These are phyloP conservation scores for Chiloscyllium punctatum DNA, from an alignment of 2,797 vertebrate species.

Conservation along the genomic window DNA sequence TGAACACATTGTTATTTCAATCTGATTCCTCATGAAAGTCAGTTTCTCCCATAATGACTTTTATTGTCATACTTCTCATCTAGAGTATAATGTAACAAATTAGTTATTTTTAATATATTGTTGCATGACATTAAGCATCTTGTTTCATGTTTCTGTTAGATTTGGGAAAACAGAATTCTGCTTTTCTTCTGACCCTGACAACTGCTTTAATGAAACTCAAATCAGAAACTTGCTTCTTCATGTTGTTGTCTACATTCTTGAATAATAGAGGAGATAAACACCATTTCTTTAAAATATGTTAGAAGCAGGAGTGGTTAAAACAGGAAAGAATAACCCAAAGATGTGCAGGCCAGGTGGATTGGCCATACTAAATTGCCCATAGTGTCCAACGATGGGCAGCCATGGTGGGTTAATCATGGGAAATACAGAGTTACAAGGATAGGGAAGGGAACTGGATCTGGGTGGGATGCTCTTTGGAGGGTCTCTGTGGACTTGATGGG, in stretches of 20 bases:
- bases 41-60: not conserved
- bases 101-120: not conserved
- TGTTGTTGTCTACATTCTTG: not conserved
- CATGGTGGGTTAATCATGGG: too few species aligned
- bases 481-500: too few species aligned
- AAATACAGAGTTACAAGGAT: too few species aligned
- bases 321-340: not conserved
- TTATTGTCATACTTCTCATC: not conserved
- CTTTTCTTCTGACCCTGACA: not conserved
- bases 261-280: not conserved
- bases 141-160: not conserved
- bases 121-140: not conserved
- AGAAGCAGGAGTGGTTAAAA: not conserved
- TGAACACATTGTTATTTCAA: not conserved
- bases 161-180: not conserved
- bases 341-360: too few species aligned
- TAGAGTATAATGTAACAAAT: not conserved
- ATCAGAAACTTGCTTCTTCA: conserved; percentile 5
- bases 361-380: too few species aligned
- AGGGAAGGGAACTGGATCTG: too few species aligned
- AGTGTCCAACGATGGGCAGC: too few species aligned
- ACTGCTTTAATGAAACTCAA: not conserved
- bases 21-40: not conserved
- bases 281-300: not conserved
- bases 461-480: too few species aligned